Evolutionary conservation across 2,888 invertebrate species (phyloP).

Genomic region (Timema podura): DNA sequence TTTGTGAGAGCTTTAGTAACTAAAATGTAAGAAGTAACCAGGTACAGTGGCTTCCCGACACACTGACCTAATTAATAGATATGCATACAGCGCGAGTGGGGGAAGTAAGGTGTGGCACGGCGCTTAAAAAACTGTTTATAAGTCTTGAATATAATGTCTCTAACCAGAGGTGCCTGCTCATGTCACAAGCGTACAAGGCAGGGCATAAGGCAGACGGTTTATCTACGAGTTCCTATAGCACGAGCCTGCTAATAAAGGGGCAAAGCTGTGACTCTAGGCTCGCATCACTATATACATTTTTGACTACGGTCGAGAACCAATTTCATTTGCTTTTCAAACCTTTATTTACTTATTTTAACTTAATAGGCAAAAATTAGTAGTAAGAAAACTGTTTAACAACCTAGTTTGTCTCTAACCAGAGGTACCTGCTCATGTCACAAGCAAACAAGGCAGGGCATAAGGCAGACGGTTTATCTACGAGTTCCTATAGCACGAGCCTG

Average conservation of each 20-base stretch:
- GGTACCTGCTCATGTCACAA: constrained; percentile 15
- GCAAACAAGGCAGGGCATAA: constrained; percentile 16
- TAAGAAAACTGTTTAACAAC: constrained; percentile 7
- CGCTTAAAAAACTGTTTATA: no score
- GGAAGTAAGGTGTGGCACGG: no score
- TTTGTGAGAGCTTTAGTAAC: no score
- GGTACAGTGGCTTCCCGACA: no score
- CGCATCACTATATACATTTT: no score
- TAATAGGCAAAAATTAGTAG: no score
- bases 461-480: constrained; percentile 22
- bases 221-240: constrained; percentile 26
- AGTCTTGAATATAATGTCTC: background rate
- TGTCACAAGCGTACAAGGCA: constrained; percentile 1
- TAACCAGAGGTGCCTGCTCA: constrained; percentile 15
- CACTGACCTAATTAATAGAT: no score
- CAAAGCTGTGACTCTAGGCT: constrained; percentile 28
- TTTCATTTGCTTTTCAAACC: no score
- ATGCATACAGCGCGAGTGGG: no score
- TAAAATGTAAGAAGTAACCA: no score
- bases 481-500: constrained; percentile 24
- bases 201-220: constrained; percentile 19
- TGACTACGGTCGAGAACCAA: no score
- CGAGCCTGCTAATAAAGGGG: constrained; percentile 13
- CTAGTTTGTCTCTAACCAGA: background rate
- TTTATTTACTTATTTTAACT: no score